A percentile compares a stretch with the other conserved stretches of the same genome.
phyloP scores from a whole-genome alignment of 2,888 invertebrate genomes.

The Hydroisotoma schaefferi region DNA sequence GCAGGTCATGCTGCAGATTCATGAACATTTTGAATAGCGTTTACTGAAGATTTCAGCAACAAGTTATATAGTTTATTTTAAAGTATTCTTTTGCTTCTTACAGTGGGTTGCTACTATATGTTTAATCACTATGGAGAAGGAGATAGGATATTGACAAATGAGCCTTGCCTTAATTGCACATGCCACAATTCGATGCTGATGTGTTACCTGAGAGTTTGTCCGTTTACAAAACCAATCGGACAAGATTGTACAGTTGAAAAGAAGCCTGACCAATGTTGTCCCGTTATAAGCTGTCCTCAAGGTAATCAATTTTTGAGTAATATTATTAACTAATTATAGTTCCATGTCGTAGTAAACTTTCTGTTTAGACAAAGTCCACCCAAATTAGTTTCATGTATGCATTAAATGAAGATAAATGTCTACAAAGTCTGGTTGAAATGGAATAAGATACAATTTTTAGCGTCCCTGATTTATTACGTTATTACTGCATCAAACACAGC shows the following conservation, averaged over 20 bases:
- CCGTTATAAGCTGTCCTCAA: constrained; percentile 88
- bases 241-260: constrained; percentile 87
- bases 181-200: constrained; percentile 92
- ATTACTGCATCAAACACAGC: no score
- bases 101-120: constrained; percentile 84
- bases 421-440: no score
- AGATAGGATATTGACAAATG: constrained; percentile 88
- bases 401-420: no score
- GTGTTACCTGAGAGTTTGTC: constrained; percentile 90
- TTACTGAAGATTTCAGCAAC: not conserved
- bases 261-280: constrained; percentile 87
- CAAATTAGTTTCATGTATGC: no score
- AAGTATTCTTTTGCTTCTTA: constrained; percentile 54
- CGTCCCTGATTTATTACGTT: no score
- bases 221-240: constrained; percentile 88
- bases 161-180: constrained; percentile 84
- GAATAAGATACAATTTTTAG: no score
- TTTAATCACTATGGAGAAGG: constrained; percentile 90
- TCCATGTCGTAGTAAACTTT: no score
- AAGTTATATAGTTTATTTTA: not conserved
- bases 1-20: no score
- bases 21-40: no score
- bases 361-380: no score
- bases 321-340: no score
- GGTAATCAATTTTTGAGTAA: constrained; percentile 65